These are phyloP conservation scores for Psilopsiagon aymara DNA, from an alignment of 2,113 vertebrate species.

Conservation along the genomic window DNA sequence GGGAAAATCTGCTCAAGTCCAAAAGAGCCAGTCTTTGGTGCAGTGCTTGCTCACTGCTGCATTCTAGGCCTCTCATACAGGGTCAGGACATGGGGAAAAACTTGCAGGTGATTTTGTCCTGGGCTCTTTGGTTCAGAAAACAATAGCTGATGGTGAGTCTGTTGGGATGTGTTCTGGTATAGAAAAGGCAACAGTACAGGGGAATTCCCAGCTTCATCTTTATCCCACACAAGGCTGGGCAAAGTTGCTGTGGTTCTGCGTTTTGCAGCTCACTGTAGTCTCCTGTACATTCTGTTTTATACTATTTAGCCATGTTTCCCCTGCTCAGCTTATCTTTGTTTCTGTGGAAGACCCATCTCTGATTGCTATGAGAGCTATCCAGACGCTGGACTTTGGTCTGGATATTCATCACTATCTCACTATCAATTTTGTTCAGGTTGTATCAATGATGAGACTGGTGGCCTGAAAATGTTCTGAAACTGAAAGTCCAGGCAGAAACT, in stretches of 20 bases:
- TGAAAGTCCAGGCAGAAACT: background rate
- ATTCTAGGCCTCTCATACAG: background rate
- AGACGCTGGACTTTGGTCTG: background rate
- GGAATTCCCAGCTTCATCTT: background rate
- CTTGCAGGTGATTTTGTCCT: accelerated
- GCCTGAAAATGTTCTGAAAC: background rate
- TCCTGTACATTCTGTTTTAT: background rate
- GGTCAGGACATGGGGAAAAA: too few species aligned
- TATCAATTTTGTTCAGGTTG: background rate
- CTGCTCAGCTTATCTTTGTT: background rate
- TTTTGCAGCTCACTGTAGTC: background rate
- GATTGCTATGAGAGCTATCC: too few species aligned
- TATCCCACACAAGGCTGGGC: too few species aligned
- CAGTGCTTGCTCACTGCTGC: background rate
- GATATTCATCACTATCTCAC: background rate
- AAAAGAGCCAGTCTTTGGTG: too few species aligned
- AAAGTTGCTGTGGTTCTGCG: background rate
- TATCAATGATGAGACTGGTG: too few species aligned
- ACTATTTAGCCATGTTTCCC: background rate
- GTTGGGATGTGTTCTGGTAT: background rate
- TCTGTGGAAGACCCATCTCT: background rate
- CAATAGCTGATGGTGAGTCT: background rate
- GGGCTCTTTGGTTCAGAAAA: accelerated
- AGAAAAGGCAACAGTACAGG: background rate
- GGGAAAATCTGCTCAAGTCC: accelerated